Percentiles rank a stretch among this genome's conserved stretches.
Evolutionary conservation across 1,140 invertebrate species (phyloP).

Genomic region (Listronotus oregonensis): DNA sequence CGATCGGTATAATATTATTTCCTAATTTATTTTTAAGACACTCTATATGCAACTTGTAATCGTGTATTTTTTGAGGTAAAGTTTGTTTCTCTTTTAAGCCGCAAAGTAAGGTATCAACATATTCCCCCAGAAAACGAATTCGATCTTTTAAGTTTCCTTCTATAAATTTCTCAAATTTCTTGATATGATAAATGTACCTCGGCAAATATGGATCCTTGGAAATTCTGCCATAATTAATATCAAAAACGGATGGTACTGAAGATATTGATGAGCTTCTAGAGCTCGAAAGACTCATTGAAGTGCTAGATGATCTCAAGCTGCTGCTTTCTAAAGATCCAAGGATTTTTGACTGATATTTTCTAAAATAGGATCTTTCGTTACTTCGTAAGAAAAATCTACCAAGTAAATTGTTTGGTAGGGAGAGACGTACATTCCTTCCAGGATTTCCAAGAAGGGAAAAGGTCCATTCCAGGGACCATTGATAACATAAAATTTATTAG

Average conservation of each 20-base stretch:
- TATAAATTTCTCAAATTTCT: constrained; percentile 29
- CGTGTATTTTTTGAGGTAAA: constrained; percentile 43
- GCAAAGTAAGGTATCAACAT: constrained; percentile 43
- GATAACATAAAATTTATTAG: constrained; percentile 48
- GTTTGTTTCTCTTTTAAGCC: constrained; percentile 37
- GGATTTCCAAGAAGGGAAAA: constrained; percentile 48
- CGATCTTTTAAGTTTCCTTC: constrained; percentile 28
- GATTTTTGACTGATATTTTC: constrained; percentile 15
- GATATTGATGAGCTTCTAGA: neutral
- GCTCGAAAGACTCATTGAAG: neutral
- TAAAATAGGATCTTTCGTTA: constrained; percentile 14
- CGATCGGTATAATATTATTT: constrained; percentile 51
- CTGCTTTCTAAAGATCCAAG: constrained; percentile 3
- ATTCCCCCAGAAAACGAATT: constrained; percentile 44
- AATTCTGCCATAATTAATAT: constrained; percentile 39
- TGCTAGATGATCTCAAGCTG: neutral
- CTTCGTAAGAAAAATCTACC: constrained; percentile 43
- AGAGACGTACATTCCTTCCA: constrained; percentile 40
- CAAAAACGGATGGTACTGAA: constrained; percentile 15
- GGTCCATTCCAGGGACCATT: constrained; percentile 39
- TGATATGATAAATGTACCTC: constrained; percentile 37
- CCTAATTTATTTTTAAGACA: constrained; percentile 46
- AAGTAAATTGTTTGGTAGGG: constrained; percentile 46
- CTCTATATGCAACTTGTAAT: constrained; percentile 46
- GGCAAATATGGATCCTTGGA: constrained; percentile 47